Evolutionary conservation across 2,888 invertebrate species (phyloP).

Genomic region (Abrostola tripartita): DNA sequence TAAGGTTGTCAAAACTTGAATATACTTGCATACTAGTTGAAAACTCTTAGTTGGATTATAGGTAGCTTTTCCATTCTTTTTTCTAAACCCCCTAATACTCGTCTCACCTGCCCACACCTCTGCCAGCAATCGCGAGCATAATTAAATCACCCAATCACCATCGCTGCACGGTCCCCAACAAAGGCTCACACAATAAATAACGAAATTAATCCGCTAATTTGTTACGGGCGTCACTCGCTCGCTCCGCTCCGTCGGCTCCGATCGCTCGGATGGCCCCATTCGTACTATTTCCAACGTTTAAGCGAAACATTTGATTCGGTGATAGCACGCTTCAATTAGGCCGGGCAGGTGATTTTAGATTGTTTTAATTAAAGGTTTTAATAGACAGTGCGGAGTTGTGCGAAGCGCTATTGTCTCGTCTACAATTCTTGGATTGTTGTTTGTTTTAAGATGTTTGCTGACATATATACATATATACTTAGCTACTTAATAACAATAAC

Average conservation of each 20-base stretch:
- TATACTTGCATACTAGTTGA: no score
- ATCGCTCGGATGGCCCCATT: constrained; percentile 22
- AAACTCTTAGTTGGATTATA: constrained; percentile 5
- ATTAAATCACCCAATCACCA: constrained; percentile 44
- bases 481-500: no score
- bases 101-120: background rate
- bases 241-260: constrained; percentile 5
- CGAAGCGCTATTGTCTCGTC: constrained; percentile 19
- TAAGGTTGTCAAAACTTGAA: no score
- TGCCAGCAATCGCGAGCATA: constrained; percentile 27
- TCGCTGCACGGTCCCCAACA: constrained; percentile 21
- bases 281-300: constrained; percentile 14
- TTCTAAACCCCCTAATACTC: background rate
- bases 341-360: constrained; percentile 27
- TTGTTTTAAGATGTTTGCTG: background rate
- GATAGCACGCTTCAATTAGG: constrained; percentile 34
- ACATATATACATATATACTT: no score
- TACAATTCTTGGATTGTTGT: constrained; percentile 26
- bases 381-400: constrained; percentile 17
- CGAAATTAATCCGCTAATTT: constrained; percentile 59
- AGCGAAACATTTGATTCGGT: constrained; percentile 43
- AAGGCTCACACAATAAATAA: constrained; percentile 54
- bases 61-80: background rate
- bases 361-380: constrained; percentile 52
- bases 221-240: constrained; percentile 51